Base-by-base conservation (phyloP, 2,797 vertebrate genomes). In the Spinibarbus caldwelli region DNA sequence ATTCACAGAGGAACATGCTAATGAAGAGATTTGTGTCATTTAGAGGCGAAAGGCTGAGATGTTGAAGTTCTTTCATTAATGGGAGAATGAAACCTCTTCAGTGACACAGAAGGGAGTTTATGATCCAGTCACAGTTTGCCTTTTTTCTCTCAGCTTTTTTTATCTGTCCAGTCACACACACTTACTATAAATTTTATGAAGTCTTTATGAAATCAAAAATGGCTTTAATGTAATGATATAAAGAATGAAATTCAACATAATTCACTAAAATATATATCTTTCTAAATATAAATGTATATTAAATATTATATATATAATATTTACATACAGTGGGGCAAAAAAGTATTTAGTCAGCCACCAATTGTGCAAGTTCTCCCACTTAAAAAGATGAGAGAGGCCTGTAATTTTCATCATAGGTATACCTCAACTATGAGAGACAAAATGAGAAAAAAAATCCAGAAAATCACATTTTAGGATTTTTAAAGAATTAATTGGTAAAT, bases 21-120 rank as follows among this genome's bases (percentile, higher is more conserved):
- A 88, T 81, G 80, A 80, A 83, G 82, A 45, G n/a, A 76, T 26
- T 45, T 29, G 36, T 80, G 52, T 47, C 73, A 83, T 73, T 86
- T 57, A 77, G 59, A 36, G 23, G 26, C n/a, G 29, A 62, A 29
- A 43, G 19, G 49, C 36, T 88, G 62, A 80, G 26, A 26, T n/a
- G 52, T 49, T 78, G 34, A 82, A 78, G 73, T 29, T 36, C 14
- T 49, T 17, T 36, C 66, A 54, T 78, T 80, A 62, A 72, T 80
- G 26, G 38, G 62, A 64, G 68, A 80, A 36, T 62, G 15, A 70
- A 11, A 78, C 9, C 79, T 41, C 19, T 31, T 47, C 11, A 59
- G 76, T 29, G 43, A 36, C 45, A 59, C 36, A 21, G n/a, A n/a
- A 79, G 75, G 66, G 26, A 77, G 78, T 14, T 66, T 41, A 73